Conservation (phyloP, 2,888 invertebrate species). For the Phyllotreta striolata region DNA sequence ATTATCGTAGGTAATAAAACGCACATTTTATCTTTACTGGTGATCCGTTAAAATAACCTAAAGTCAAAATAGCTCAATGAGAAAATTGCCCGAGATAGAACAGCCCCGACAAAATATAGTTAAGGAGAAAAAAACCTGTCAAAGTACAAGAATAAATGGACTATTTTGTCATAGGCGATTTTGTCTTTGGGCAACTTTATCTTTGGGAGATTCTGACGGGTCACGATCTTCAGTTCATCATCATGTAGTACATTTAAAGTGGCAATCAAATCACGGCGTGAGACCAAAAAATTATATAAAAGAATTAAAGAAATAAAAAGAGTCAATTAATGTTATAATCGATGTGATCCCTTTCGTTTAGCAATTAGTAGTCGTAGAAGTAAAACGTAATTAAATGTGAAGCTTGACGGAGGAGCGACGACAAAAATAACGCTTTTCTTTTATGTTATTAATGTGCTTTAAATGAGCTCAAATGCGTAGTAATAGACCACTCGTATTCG, state of each 20-base stretch:
- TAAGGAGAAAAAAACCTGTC: too few relatives aligned
- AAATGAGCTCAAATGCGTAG: neutral
- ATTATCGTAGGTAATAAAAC: neutral
- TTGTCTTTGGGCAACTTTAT: too few relatives aligned
- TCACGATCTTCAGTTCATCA: too few relatives aligned
- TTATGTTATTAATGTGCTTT: neutral
- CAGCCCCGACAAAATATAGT: too few relatives aligned
- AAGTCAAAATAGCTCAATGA: too few relatives aligned
- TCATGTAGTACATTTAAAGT: slow-evolving; percentile 14
- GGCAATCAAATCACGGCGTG: slow-evolving; percentile 39
- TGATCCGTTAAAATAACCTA: too few relatives aligned
- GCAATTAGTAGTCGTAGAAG: slow-evolving; percentile 35
- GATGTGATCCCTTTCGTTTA: slow-evolving; percentile 37
- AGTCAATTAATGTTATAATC: slow-evolving; percentile 41
- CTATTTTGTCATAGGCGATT: too few relatives aligned
- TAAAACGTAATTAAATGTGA: slow-evolving; percentile 17
- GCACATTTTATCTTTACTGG: slow-evolving; percentile 23
- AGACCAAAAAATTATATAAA: slow-evolving; percentile 37
- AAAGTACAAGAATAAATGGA: too few relatives aligned
- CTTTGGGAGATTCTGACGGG: too few relatives aligned
- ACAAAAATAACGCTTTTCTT: slow-evolving; percentile 8
- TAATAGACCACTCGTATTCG: neutral
- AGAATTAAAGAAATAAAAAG: slow-evolving; percentile 29
- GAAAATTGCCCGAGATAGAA: too few relatives aligned
- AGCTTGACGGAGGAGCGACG: slow-evolving; percentile 10